Base-by-base conservation (phyloP, 2,797 vertebrate genomes). In the Brachyalestes nurse region DNA sequence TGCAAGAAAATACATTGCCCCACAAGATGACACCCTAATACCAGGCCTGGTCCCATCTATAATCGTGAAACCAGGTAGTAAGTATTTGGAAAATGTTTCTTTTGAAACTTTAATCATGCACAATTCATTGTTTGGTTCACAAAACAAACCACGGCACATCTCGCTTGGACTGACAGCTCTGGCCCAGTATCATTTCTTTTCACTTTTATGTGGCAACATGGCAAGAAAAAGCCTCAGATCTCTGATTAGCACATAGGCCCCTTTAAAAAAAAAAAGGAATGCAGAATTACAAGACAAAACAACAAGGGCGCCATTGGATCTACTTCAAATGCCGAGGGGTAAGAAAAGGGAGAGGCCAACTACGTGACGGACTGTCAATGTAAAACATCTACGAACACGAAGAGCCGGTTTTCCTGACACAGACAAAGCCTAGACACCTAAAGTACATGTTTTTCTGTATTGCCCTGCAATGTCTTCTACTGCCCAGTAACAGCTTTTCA, bases 241-340 rank as follows among this genome's bases (percentile, higher is more conserved):
- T 38, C n/a, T 34, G 40, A 16, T 65, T 61, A 66, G 25, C 7
- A 28, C 16, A 4, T 19, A 23, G 1, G 23, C 45, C 13, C 38
- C 57, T 57, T 70, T 0, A 19, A 60, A 19, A 60, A 60, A 19
- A 60, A 21, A 65, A 2, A 83, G 64, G 51, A 81, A 87, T 77
- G 69, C 14, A 45, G 77, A 75, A 45, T 72, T 77, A 84, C 80
- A 72, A 67, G 75, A n/a, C 45, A 45, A 69, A 84, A 80, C 77
- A 55, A 76, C 83, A 75, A 75, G 13, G 13, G 8, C 42, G 62
- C 58, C 38, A 75, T 25, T 25, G 51, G 40, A 38, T 58, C 51
- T 58, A 23, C 77, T 66, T 21, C 40, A 53, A 78, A 76, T 67
- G 61, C 38, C 51, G 21, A 42, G 6, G 57, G 25, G 66, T 72